A percentile compares a stretch with the other conserved stretches of the same genome.
These are phyloP conservation scores for Galaxea fascicularis DNA, from an alignment of 92 coral and sea anemone genomes.

Conservation along the genomic window DNA sequence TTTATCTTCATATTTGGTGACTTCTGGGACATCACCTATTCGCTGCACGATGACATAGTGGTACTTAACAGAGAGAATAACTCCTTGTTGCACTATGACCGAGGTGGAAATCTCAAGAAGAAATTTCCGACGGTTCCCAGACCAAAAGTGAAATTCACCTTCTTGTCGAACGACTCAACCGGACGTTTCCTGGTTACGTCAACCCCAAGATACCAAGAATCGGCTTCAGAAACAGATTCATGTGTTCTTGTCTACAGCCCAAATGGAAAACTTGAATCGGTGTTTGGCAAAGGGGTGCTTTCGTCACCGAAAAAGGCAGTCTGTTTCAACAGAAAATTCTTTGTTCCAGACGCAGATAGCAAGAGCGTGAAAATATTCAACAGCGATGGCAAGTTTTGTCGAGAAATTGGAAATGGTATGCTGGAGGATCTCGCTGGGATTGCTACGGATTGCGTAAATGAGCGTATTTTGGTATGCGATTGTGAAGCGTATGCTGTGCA, in stretches of 20 bases:
- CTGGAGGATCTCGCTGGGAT: no score
- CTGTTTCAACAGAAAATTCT: conserved; percentile 9
- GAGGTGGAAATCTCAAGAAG: conserved; percentile 2
- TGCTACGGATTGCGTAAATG: no score
- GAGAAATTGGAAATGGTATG: no score
- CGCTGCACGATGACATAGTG: conserved; percentile 31
- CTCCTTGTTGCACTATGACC: conserved; percentile 22
- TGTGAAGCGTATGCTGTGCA: no score
- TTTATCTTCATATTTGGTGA: conserved; percentile 33
- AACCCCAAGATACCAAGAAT: conserved; percentile 43
- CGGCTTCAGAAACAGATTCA: conserved; percentile 18
- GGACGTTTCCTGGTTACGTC: conserved; percentile 44
- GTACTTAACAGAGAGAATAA: conserved; percentile 36
- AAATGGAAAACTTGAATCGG: no score
- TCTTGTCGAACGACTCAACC: conserved; percentile 19
- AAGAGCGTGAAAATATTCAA: conserved; percentile 7
- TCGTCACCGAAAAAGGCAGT: conserved; percentile 51
- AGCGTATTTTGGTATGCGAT: no score
- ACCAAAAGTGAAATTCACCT: no score
- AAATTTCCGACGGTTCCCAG: no score
- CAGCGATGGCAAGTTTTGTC: no score
- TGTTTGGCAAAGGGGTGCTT: conserved; percentile 1
- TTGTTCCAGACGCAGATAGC: conserved; percentile 50
- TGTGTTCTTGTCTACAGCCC: conserved; percentile 33
- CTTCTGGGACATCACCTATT: conserved; percentile 44